A percentile compares a stretch with the other conserved stretches of the same genome.
phyloP scores from a whole-genome alignment of 2,113 vertebrate genomes.

The Tragelaphus buxtoni region DNA sequence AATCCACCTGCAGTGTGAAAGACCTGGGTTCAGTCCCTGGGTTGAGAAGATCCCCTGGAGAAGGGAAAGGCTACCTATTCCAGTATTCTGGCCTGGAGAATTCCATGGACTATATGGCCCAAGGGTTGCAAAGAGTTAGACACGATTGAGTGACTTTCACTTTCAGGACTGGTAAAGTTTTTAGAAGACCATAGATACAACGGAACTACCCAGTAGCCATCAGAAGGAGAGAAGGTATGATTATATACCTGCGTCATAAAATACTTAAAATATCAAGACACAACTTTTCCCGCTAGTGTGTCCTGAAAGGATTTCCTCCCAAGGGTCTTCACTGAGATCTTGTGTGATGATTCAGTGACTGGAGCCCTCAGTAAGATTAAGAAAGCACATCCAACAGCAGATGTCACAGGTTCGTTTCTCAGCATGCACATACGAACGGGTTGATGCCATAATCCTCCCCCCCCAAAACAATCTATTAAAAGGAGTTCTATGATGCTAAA shows the following conservation, averaged over 20 bases:
- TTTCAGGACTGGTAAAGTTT: not conserved
- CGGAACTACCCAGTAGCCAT: not conserved
- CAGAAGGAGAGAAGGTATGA: not conserved
- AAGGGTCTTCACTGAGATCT: not conserved
- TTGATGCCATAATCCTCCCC: not conserved
- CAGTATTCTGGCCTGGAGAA: not conserved
- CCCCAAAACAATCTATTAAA: not conserved
- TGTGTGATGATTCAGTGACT: not conserved
- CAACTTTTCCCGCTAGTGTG: not conserved
- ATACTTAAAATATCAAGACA: not conserved
- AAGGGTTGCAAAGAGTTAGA: not conserved
- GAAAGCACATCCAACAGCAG: not conserved
- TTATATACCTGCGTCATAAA: not conserved
- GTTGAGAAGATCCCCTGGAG: not conserved
- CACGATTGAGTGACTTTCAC: not conserved
- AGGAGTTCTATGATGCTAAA: not conserved
- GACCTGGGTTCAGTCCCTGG: not conserved
- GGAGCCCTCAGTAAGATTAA: not conserved
- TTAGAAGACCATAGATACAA: not conserved
- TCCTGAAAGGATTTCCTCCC: not conserved
- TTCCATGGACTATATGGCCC: not conserved
- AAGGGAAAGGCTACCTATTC: not conserved
- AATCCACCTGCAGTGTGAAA: not conserved
- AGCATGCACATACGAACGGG: too few species aligned
- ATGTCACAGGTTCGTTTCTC: not conserved